Percentiles rank a stretch among this genome's conserved stretches.
phyloP scores from a whole-genome alignment of 2,113 vertebrate species.

The Etheostoma spectabile region DNA sequence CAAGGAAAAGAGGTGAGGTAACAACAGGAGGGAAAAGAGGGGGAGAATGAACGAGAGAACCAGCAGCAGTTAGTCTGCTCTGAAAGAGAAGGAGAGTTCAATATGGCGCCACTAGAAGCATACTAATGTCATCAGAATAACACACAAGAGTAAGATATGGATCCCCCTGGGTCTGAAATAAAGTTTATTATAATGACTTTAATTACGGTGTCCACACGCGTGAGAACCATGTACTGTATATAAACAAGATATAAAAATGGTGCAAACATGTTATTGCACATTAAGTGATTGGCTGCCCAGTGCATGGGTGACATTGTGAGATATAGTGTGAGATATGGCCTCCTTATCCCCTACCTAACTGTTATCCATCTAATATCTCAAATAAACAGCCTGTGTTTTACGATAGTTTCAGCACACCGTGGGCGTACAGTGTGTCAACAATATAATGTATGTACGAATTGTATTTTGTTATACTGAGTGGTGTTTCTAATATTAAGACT shows the following conservation, averaged over 20 bases:
- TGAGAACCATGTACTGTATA: conserved; percentile 44
- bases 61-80: conserved; percentile 23
- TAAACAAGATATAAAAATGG: conserved; percentile 32
- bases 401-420: not conserved
- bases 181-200: no score
- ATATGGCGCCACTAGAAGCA: conserved; percentile 48
- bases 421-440: not conserved
- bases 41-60: conserved; percentile 18
- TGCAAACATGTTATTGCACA: conserved; percentile 53
- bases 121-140: conserved; percentile 64
- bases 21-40: conserved; percentile 6
- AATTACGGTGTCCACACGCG: conserved; percentile 57
- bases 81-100: conserved; percentile 32
- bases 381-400: not conserved
- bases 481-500: no score
- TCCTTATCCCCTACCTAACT: conserved; percentile 12
- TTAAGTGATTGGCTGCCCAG: conserved; percentile 32
- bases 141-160: conserved; percentile 61
- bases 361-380: conserved; percentile 11
- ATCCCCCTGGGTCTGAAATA: no score
- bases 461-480: not conserved
- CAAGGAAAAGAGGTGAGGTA: conserved; percentile 38
- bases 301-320: not conserved
- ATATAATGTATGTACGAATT: not conserved
- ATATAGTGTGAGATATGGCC: not conserved